Evolutionary conservation across 2,113 vertebrate genomes (phyloP), one percentile per base, ranked within the genome.

Genomic region (Rhynchomys soricoides): DNA sequence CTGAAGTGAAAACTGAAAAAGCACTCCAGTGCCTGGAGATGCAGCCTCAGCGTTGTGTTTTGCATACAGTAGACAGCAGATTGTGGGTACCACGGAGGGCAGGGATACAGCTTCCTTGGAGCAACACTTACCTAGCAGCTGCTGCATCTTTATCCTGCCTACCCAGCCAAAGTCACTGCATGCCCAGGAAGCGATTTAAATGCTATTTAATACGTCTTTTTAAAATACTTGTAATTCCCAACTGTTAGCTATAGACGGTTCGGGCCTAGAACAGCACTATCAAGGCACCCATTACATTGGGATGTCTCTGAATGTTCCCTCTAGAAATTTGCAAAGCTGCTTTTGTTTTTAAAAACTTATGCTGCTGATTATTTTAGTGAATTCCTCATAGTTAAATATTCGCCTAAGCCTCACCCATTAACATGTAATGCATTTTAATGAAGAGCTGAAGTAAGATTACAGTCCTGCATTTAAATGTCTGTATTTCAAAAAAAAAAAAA

Each of bases 31-130:
- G 98, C 98, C 98, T 99, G 98, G 99, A 98, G 98, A 98, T 98
- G 98, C 98, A 98, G 99, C 99, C 99, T 99, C 98, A 98, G 98
- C 96, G 87, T 98, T 98, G 99, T 99, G 98, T 99, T 99, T 99
- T 99, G 98, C 99, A 99, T 98, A 99, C 97, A 99, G 98, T 99
- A 99, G 99, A 99, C 99, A 99, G 99, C 98, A 99, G 98, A 98
- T 99, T 99, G 98, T 98, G 98, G 98, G 98, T 98, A 98, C 98
- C 98, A 98, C 98, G 98, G 97, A 98, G 98, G 97, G 98, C 95
- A 96, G 68, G 97, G 97, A 98, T 92, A 98, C n/a, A 98, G 98
- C 96, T 98, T 98, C 97, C 97, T 98, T 97, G 98, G 93, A 97
- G 98, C 74, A 15, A 97, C 97, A 98, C 98, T 98, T 99, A 99